Percentiles rank a stretch among this genome's conserved stretches.
Evolutionary conservation across 1,140 invertebrate genomes (phyloP).

Genomic region (Eueides isabella): DNA sequence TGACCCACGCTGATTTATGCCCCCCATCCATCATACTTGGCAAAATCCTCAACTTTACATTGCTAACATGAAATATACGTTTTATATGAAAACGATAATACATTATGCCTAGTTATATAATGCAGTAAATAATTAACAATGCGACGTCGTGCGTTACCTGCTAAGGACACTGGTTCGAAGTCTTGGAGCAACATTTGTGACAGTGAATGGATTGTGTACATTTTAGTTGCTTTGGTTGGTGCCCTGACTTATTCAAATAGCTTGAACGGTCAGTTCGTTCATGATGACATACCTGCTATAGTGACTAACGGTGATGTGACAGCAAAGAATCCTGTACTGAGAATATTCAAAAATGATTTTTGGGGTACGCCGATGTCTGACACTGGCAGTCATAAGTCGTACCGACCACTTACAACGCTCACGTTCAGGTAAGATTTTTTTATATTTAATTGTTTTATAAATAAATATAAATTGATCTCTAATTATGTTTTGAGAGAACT

Average conservation of each 20-base stretch:
- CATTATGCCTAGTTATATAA: neutral
- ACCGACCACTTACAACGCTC: slow-evolving; percentile 91
- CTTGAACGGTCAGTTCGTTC: slow-evolving; percentile 92
- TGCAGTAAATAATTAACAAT: slow-evolving; percentile 33
- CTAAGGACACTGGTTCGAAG: slow-evolving; percentile 63
- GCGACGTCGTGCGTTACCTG: slow-evolving; percentile 71
- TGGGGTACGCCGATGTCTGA: slow-evolving; percentile 96
- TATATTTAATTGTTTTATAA: neutral
- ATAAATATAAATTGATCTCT: too few species aligned
- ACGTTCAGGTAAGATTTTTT: slow-evolving; percentile 90
- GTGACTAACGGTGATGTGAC: slow-evolving; percentile 92
- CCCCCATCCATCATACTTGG: slow-evolving; percentile 64
- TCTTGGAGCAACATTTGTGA: slow-evolving; percentile 61
- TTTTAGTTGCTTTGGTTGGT: slow-evolving; percentile 85
- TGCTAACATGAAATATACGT: slow-evolving; percentile 7
- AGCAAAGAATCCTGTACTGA: slow-evolving; percentile 84
- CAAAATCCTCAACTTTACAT: slow-evolving; percentile 42
- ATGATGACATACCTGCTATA: slow-evolving; percentile 95
- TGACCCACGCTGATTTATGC: slow-evolving; percentile 71
- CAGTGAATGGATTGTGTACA: slow-evolving; percentile 80
- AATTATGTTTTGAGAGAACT: too few species aligned
- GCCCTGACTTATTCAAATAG: slow-evolving; percentile 90
- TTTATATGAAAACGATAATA: slow-evolving; percentile 3
- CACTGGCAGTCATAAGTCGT: slow-evolving; percentile 91
- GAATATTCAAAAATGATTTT: slow-evolving; percentile 92